Evolutionary conservation across 2,113 vertebrate genomes (phyloP), one percentile per base, ranked within the genome.

Genomic region (Odontesthes bonariensis): DNA sequence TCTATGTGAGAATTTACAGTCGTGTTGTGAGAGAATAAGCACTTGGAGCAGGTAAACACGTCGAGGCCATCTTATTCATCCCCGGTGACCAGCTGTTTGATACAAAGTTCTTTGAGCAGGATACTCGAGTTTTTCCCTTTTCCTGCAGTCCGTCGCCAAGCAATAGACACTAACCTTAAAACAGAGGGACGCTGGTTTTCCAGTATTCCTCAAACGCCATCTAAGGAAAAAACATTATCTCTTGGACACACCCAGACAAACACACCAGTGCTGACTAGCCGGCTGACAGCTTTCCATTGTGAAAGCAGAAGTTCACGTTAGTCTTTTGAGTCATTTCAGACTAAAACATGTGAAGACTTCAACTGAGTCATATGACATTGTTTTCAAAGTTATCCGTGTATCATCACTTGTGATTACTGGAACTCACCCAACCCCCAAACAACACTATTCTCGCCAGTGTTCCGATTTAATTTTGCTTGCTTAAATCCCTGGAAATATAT

Each of bases 251-350:
- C 79, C 83, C 81, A 77, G 44, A 49, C 64, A n/a, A 20, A 69
- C 1, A 10, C 4, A 19, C 19, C 6, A 51, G 63, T 17, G 31
- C 2, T 68, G 59, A 74, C 51, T 31, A 69, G 61, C 51, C 8
- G 51, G n/a, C n/a, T 3, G 66, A 9, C 14, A 64, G 1, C 19
- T 63, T 86, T 88, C 78, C 59, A 87, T 20, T 77, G 53, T 74
- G 75, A 73, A 83, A 88, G 73, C 82, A 88, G 75, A 80, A n/a
- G 52, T 72, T 75, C 60, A 38, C 63, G 51, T 57, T 77, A 46
- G 44, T 74, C 3, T 71, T 56, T 40, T 73, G 79, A 88, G 57
- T 90, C 83, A 88, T 52, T 53, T 59, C 6, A 73, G 1, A 49
- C 10, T 20, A 33, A 66, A 72, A 73, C 5, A 77, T 23, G 59